Percentiles rank a stretch among this genome's conserved stretches.
Conservation (phyloP, 2,113 vertebrate genomes). For the Callipepla squamata region DNA sequence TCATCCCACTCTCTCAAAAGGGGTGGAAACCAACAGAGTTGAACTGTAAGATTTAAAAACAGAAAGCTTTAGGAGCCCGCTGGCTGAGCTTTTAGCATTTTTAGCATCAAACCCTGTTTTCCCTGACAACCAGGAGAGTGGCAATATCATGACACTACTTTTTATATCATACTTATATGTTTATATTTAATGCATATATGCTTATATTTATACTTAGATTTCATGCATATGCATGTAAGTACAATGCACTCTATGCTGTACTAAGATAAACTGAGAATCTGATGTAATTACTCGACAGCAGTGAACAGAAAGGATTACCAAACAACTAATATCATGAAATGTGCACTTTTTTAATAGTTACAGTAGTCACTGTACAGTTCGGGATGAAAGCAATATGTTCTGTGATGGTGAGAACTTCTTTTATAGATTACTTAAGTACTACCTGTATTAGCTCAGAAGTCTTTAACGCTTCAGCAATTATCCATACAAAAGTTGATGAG, state of each 20-base stretch:
- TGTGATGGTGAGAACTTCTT: neutral
- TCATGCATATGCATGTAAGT: neutral
- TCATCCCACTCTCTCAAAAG: rapidly evolving
- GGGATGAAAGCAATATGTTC: neutral
- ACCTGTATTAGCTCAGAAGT: neutral
- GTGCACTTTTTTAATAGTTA: neutral
- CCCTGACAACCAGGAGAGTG: neutral
- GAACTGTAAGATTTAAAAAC: neutral
- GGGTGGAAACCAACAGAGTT: neutral
- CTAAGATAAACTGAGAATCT: neutral
- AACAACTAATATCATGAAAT: neutral
- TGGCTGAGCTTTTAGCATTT: neutral
- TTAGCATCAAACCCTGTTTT: neutral
- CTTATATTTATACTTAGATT: neutral
- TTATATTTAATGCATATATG: neutral
- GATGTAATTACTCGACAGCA: neutral
- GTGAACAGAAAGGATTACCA: neutral
- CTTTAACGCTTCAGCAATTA: neutral
- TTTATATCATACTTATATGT: neutral
- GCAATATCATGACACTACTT: neutral
- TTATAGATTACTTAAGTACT: neutral
- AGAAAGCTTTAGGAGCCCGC: neutral
- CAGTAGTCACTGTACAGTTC: neutral
- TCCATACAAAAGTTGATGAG: neutral
- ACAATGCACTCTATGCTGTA: neutral